phyloP scores from a whole-genome alignment of 2,113 vertebrate genomes.

The Ailurus styani region DNA sequence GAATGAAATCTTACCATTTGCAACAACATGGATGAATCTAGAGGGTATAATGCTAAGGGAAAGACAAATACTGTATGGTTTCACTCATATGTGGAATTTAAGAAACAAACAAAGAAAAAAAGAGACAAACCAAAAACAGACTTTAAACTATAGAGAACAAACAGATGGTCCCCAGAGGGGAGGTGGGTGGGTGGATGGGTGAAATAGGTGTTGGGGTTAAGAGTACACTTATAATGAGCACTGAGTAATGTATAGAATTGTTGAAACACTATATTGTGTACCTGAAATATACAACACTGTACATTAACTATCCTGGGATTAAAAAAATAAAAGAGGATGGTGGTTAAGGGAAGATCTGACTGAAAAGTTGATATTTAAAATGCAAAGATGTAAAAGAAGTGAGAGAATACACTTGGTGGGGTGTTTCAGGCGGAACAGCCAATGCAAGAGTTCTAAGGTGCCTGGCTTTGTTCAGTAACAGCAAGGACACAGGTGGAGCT shows the following conservation, averaged over 20 bases:
- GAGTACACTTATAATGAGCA: neutral
- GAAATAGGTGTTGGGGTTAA: neutral
- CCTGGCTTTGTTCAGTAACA: neutral
- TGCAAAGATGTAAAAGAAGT: neutral
- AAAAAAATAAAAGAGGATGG: neutral
- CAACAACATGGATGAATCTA: neutral
- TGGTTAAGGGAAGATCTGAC: neutral
- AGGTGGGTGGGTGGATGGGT: neutral
- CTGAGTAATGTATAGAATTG: neutral
- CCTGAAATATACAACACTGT: neutral
- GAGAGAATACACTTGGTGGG: neutral
- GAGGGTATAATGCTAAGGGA: neutral
- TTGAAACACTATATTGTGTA: neutral
- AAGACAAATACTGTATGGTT: neutral
- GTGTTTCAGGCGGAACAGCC: neutral
- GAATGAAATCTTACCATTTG: neutral
- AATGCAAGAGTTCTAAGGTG: neutral
- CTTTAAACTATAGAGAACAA: neutral
- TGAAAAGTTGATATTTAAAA: neutral
- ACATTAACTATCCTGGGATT: neutral
- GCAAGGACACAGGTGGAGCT: neutral
- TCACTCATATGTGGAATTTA: neutral
- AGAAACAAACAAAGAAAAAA: neutral
- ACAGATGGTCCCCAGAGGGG: neutral
- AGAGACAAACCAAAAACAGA: neutral